Base-by-base conservation (phyloP, 2,888 invertebrate genomes). In the Macrostomum cliftonense region DNA sequence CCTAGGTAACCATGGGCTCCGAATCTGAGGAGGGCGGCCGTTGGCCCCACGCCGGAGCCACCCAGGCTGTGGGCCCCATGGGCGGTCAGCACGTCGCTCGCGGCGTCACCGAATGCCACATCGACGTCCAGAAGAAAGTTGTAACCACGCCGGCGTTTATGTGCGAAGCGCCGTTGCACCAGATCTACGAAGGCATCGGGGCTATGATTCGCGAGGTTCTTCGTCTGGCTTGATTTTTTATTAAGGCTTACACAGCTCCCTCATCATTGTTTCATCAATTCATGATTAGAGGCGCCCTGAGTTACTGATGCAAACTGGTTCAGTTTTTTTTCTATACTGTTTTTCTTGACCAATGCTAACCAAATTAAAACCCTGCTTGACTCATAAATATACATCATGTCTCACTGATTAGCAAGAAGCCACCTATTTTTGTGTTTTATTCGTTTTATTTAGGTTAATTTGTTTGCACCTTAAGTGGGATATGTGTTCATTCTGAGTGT, bases 121-220 rank as follows among this genome's bases (percentile, higher is more conserved):
- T 70, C 37, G 75, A 76, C 59, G 61, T 61, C 14, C 63, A 66
- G n/a, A 71, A 73, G 59, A 68, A 71, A 45, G 62, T 76, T 17
- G 72, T 73, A 11, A 74, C 75, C 12, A 73, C 75, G n/a, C 76
- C 76, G 5, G 76, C 76, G 1, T 77, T 71, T 63, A 72, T 77
- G 73, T 74, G 73, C 55, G 65, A 72, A 38, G 75, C 67, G 11
- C 57, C 71, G 1, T 69, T 71, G 47, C 70, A 71, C 52, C 71
- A 74, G 50, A 62, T 77, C 43, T 72, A 73, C 55, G 72, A 73
- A 47, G 74, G 75, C 4, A 71, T 76, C 51, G 75, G 76, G 1
- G 67, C 67, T 39, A 70, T 76, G 71, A 64, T 75, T 19, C 52
- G 57, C 39, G 59, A 59, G 36, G 59, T 71, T 7, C 49, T 66